phyloP scores from a whole-genome alignment of 2,888 invertebrate genomes.

The Prionchulus punctatus region DNA sequence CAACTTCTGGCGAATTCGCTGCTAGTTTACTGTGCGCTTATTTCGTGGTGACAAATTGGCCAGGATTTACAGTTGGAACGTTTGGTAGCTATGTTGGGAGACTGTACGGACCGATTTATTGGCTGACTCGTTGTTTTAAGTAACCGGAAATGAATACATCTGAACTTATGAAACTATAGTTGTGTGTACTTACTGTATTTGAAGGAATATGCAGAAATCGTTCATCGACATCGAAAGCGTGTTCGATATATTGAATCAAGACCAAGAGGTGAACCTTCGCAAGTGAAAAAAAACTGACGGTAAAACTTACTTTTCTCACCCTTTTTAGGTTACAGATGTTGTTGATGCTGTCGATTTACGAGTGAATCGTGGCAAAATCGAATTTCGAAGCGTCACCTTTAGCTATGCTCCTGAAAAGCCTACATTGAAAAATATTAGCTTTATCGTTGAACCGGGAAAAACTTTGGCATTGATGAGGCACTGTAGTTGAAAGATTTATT shows the following conservation, averaged over 20 bases:
- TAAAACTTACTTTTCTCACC: too few species aligned
- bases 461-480: conserved; percentile 45
- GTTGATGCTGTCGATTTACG: conserved; percentile 56
- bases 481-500: neutral
- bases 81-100: conserved; percentile 83
- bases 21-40: conserved; percentile 67
- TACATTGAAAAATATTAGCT: conserved; percentile 23
- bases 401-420: conserved; percentile 56
- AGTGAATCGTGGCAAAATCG: conserved; percentile 50
- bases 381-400: conserved; percentile 76
- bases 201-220: conserved; percentile 82
- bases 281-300: too few species aligned
- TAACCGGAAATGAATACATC: conserved; percentile 35
- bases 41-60: conserved; percentile 54
- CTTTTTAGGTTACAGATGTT: conserved; percentile 44
- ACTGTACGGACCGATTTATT: conserved; percentile 83
- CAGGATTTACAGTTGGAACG: conserved; percentile 62
- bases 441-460: conserved; percentile 57
- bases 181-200: too few species aligned
- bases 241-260: conserved; percentile 78
- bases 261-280: too few species aligned
- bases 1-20: conserved; percentile 63
- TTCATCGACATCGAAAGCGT: conserved; percentile 99
- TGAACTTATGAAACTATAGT: too few species aligned
- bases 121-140: conserved; percentile 96